These are phyloP conservation scores for Muraenolepis orangiensis DNA, from an alignment of 2,797 vertebrate species.

Conservation along the genomic window DNA sequence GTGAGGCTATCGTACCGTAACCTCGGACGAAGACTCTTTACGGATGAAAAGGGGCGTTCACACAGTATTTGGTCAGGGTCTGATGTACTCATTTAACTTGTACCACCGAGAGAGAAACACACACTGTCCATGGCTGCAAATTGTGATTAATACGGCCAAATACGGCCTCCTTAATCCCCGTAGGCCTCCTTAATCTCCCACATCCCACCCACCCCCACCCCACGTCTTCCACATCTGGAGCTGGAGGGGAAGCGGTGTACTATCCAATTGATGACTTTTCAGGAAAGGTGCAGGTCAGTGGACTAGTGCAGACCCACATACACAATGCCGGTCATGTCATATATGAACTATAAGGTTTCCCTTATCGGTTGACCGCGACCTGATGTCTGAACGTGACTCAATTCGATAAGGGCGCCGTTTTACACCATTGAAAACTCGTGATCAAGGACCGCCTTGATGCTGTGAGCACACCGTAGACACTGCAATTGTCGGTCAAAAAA, in stretches of 20 bases:
- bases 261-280: background rate
- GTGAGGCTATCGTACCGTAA: conserved; percentile 47
- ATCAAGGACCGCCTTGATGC: background rate
- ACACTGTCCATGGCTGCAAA: background rate
- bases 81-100: background rate
- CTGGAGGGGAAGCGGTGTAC: background rate
- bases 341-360: background rate
- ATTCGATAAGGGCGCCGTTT: background rate
- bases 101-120: background rate
- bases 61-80: conserved; percentile 1
- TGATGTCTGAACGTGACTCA: background rate
- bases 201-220: background rate
- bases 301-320: background rate
- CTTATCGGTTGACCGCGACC: background rate
- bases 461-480: no score
- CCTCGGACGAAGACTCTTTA: background rate
- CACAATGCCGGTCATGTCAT: background rate
- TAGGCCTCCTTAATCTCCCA: background rate
- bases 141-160: background rate
- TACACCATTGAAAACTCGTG: background rate
- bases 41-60: conserved; percentile 41
- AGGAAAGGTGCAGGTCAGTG: background rate
- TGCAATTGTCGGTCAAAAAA: no score
- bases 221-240: background rate
- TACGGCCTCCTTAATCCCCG: background rate